phyloP scores from a whole-genome alignment of 1,140 invertebrate genomes.

The Nymphalis io region DNA sequence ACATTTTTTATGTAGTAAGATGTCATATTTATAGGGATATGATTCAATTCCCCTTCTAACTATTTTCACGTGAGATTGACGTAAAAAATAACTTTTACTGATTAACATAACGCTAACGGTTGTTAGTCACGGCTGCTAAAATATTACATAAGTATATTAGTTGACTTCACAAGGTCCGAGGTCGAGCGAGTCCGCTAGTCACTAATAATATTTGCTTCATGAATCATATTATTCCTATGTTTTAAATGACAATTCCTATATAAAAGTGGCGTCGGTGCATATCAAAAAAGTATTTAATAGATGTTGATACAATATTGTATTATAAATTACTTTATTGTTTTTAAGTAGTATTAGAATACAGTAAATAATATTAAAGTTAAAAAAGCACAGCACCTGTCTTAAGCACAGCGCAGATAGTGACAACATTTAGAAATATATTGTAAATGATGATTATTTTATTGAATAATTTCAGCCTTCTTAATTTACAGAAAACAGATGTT shows the following conservation, averaged over 20 bases:
- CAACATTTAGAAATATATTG: background rate
- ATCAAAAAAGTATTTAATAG: slow-evolving; percentile 2
- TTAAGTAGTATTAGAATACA: background rate
- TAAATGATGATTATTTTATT: background rate
- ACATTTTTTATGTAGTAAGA: background rate
- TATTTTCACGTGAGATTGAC: slow-evolving; percentile 31
- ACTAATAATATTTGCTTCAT: slow-evolving; percentile 46
- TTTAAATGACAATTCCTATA: slow-evolving; percentile 27
- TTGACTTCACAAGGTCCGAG: slow-evolving; percentile 46
- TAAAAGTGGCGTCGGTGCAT: slow-evolving; percentile 16
- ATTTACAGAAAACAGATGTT: background rate
- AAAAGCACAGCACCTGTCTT: too few relatives aligned
- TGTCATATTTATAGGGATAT: slow-evolving; percentile 22
- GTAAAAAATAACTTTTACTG: slow-evolving; percentile 51
- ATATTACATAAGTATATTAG: slow-evolving; percentile 46
- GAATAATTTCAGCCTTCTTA: background rate
- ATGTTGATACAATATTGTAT: slow-evolving; percentile 6
- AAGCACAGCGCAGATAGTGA: too few relatives aligned
- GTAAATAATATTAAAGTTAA: too few relatives aligned
- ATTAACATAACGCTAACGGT: slow-evolving; percentile 51
- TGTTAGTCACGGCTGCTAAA: slow-evolving; percentile 41
- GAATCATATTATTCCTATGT: slow-evolving; percentile 44
- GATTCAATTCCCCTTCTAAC: slow-evolving; percentile 22
- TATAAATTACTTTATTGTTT: background rate
- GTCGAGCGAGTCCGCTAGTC: slow-evolving; percentile 36